A percentile compares a stretch with the other conserved stretches of the same genome.
Evolutionary conservation across 64 coral and sea anemone genomes (phyloP).

Genomic region (Cladopsammia gracilis): DNA sequence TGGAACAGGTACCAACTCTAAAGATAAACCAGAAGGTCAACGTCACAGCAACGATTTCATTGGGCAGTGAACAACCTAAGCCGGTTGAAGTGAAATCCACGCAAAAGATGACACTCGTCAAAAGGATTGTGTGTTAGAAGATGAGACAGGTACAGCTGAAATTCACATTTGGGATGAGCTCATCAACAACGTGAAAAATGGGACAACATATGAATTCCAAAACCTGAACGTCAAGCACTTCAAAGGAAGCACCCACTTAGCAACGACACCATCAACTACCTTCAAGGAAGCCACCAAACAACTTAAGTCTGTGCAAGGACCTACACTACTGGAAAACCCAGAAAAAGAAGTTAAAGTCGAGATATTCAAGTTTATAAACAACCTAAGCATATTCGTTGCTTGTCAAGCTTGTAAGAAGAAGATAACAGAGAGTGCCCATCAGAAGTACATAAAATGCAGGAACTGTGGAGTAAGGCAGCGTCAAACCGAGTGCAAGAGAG

Average conservation of each 20-base stretch:
- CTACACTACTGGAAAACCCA: constrained; percentile 50
- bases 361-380: constrained; percentile 66
- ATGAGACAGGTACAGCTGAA: constrained; percentile 43
- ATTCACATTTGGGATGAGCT: constrained; percentile 57
- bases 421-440: constrained; percentile 59
- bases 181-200: constrained; percentile 47
- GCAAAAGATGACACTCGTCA: constrained; percentile 33
- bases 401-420: constrained; percentile 77
- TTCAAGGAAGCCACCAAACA: constrained; percentile 38
- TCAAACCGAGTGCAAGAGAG: constrained; percentile 33
- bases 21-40: constrained; percentile 60
- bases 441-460: constrained; percentile 67
- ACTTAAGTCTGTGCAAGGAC: constrained; percentile 56
- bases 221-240: constrained; percentile 53
- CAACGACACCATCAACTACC: constrained; percentile 44
- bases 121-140: constrained; percentile 68
- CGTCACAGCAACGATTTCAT: constrained; percentile 39
- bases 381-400: constrained; percentile 66
- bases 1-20: constrained; percentile 36
- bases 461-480: constrained; percentile 57
- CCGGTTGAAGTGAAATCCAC: constrained; percentile 46
- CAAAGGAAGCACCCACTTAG: constrained; percentile 47
- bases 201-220: constrained; percentile 37
- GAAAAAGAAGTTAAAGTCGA: constrained; percentile 62
- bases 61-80: constrained; percentile 49